These are phyloP conservation scores for Patella caerulea DNA, from an alignment of 2,888 invertebrate genomes.

Conservation along the genomic window DNA sequence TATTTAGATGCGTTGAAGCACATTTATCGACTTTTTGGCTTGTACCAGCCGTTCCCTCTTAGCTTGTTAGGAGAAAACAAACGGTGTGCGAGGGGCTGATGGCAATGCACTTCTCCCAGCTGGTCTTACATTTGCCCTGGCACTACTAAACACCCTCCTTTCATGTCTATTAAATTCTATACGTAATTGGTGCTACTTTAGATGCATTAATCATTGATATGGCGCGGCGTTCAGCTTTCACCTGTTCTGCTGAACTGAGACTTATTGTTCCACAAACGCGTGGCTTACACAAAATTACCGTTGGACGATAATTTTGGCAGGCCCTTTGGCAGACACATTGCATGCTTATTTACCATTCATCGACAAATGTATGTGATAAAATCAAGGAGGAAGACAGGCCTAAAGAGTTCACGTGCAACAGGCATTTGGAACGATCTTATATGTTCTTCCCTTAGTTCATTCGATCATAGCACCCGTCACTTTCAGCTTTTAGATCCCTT, in stretches of 20 bases:
- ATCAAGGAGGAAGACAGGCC: conserved; percentile 18
- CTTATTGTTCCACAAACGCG: conserved; percentile 53
- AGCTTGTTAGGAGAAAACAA: conserved; percentile 19
- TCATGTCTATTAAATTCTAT: conserved; percentile 65
- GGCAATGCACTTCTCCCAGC: conserved; percentile 27
- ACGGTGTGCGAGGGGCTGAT: conserved; percentile 14
- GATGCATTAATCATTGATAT: conserved; percentile 59
- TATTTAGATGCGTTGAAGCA: conserved; percentile 28
- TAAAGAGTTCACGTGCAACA: conserved; percentile 12
- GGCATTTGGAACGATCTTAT: conserved; percentile 18
- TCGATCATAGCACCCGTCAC: not conserved
- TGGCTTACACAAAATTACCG: conserved; percentile 48
- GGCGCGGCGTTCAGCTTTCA: conserved; percentile 49
- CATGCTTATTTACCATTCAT: conserved; percentile 51
- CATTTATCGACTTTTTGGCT: conserved; percentile 30
- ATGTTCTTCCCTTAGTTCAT: conserved; percentile 1
- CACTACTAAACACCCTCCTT: conserved; percentile 51
- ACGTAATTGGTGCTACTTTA: conserved; percentile 61
- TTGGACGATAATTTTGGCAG: conserved; percentile 51
- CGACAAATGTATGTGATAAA: conserved; percentile 42
- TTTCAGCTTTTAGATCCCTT: conserved; percentile 9
- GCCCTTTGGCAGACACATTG: conserved; percentile 45
- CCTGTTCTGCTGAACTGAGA: conserved; percentile 54
- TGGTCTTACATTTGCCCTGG: conserved; percentile 37
- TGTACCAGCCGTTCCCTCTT: conserved; percentile 17